Evolutionary conservation across 2,797 vertebrate genomes (phyloP).

Genomic region (Cyclopterus lumpus): DNA sequence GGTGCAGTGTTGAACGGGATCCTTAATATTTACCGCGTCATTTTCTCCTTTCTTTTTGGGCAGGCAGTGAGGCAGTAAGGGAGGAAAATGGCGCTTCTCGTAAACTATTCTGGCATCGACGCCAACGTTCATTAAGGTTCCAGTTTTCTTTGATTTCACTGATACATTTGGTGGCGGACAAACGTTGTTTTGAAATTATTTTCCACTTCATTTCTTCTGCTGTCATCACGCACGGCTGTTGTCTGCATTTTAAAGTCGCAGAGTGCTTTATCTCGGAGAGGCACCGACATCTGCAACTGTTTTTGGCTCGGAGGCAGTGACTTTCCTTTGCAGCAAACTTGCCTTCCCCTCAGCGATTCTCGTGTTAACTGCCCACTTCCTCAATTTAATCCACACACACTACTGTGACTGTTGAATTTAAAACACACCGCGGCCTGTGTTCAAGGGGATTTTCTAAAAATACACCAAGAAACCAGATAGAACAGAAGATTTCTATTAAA

Average conservation of each 20-base stretch:
- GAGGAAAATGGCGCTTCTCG: conserved; percentile 14
- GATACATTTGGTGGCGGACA: conserved; percentile 24
- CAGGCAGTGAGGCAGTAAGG: neutral
- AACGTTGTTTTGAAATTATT: conserved; percentile 28
- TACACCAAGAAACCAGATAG: neutral
- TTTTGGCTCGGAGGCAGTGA: conserved; percentile 21
- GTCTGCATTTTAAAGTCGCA: conserved; percentile 24
- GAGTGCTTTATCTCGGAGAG: conserved; percentile 21
- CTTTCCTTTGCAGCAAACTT: conserved; percentile 24
- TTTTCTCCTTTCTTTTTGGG: neutral
- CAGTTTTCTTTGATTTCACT: conserved; percentile 25
- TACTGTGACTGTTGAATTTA: conserved; percentile 13
- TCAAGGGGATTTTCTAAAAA: conserved; percentile 3
- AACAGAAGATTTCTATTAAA: neutral
- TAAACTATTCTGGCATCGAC: conserved; percentile 11
- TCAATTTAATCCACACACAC: conserved; percentile 27
- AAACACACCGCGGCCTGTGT: neutral
- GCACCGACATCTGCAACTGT: conserved; percentile 33
- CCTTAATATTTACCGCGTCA: neutral
- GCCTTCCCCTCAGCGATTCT: conserved; percentile 13
- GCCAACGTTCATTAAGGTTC: conserved; percentile 11
- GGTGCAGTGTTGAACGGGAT: neutral
- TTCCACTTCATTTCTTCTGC: conserved; percentile 6
- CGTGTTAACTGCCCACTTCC: conserved; percentile 6
- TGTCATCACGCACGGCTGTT: neutral